Conservation (phyloP, 2,113 vertebrate species). For the Grammomys surdaster region DNA sequence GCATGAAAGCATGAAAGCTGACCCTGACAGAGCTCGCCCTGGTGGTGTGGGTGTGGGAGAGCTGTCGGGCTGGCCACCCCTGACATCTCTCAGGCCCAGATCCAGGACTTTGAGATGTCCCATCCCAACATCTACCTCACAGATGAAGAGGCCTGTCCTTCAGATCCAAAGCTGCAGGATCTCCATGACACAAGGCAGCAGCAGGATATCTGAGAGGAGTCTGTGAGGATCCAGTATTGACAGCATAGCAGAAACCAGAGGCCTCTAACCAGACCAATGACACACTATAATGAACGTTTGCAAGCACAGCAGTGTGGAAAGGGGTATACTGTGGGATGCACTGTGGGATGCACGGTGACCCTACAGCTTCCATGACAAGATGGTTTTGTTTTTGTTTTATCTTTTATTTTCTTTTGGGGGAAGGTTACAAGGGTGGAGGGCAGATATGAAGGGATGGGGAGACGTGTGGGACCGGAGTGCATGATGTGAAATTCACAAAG, state of each 20-base stretch:
- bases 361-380: neutral
- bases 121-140: no score
- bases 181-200: neutral
- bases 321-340: no score
- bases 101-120: neutral
- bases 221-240: neutral
- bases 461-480: neutral
- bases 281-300: neutral
- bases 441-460: neutral
- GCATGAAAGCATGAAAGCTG: neutral
- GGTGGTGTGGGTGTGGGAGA: neutral
- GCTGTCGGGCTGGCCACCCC: neutral
- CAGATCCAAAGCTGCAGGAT: no score
- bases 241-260: neutral
- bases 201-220: neutral
- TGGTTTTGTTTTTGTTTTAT: neutral
- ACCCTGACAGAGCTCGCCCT: neutral
- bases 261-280: neutral
- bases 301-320: neutral
- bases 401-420: neutral
- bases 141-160: no score
- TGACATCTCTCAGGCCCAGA: neutral
- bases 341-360: no score
- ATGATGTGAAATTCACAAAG: neutral
- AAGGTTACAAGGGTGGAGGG: neutral